Conservation (phyloP, 2,888 invertebrate genomes). For the Trachelus tabidus region DNA sequence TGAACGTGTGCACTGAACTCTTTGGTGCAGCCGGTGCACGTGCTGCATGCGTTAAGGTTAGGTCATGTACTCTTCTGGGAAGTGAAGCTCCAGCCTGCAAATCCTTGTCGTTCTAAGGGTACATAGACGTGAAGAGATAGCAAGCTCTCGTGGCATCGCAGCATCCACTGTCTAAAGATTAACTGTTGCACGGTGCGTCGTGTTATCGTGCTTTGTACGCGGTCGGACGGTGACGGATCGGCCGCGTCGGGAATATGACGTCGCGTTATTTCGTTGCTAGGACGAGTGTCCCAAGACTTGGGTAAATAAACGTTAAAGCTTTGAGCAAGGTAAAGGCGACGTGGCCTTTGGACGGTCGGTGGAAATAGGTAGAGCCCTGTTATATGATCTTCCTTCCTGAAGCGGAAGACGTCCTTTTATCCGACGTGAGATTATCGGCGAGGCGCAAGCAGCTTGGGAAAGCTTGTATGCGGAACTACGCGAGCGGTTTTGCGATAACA, state of each 20-base stretch:
- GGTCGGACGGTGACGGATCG: not conserved
- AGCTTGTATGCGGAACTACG: not conserved
- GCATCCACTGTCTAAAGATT: not conserved
- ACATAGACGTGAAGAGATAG: not conserved
- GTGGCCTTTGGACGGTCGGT: not conserved
- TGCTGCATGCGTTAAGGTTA: not conserved
- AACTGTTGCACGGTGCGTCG: not conserved
- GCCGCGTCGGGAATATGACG: not conserved
- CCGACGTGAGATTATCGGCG: not conserved
- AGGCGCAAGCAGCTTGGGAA: not conserved
- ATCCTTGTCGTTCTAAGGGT: not conserved
- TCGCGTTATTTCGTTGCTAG: not conserved
- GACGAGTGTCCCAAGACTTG: not conserved
- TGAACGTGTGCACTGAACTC: not conserved
- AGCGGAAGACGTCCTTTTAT: not conserved
- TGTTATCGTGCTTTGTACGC: not conserved
- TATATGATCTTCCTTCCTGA: not conserved
- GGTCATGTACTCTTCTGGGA: not conserved
- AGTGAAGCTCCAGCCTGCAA: not conserved
- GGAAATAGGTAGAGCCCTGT: not conserved
- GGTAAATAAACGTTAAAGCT: not conserved
- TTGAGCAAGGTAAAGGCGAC: not conserved
- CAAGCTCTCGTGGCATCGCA: not conserved
- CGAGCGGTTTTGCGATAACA: not conserved
- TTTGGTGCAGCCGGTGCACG: not conserved